A percentile compares a stretch with the other conserved stretches of the same genome.
Conservation (phyloP, 2,113 vertebrate genomes). For the Istiophorus platypterus region DNA sequence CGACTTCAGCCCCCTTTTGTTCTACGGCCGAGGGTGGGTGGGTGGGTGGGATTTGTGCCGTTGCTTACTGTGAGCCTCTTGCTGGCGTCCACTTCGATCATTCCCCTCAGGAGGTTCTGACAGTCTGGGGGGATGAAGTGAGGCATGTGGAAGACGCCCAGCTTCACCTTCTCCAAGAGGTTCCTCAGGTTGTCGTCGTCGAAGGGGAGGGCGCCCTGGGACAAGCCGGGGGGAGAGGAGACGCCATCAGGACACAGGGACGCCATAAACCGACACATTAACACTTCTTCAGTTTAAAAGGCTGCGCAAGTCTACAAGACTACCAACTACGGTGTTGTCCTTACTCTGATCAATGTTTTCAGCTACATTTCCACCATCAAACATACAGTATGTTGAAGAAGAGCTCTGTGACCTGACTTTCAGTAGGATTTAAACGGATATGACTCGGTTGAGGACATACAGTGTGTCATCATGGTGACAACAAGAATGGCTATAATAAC, state of each 20-base stretch:
- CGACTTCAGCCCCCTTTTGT: neutral
- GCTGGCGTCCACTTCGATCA: constrained; percentile 97
- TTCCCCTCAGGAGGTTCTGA: constrained; percentile 96
- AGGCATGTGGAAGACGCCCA: constrained; percentile 96
- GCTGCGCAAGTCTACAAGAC: too few species aligned
- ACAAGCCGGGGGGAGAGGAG: too few species aligned
- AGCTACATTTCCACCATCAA: neutral
- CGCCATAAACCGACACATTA: neutral
- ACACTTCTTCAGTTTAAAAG: too few species aligned
- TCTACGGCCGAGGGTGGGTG: neutral
- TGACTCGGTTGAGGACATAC: too few species aligned
- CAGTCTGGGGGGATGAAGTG: constrained; percentile 98
- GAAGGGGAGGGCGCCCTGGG: constrained; percentile 90
- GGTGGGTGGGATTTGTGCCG: neutral
- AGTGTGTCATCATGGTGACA: too few species aligned
- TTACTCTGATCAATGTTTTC: too few species aligned
- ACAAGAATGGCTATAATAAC: too few species aligned
- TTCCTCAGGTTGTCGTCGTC: constrained; percentile 95
- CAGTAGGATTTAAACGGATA: too few species aligned
- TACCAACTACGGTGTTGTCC: too few species aligned
- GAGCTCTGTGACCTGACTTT: too few species aligned
- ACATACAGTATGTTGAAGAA: too few species aligned
- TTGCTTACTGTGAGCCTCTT: constrained; percentile 89
- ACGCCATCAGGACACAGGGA: too few species aligned
- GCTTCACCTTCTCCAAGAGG: constrained; percentile 91